Conservation (phyloP, 2,888 invertebrate species). For the Macropis europaea region DNA sequence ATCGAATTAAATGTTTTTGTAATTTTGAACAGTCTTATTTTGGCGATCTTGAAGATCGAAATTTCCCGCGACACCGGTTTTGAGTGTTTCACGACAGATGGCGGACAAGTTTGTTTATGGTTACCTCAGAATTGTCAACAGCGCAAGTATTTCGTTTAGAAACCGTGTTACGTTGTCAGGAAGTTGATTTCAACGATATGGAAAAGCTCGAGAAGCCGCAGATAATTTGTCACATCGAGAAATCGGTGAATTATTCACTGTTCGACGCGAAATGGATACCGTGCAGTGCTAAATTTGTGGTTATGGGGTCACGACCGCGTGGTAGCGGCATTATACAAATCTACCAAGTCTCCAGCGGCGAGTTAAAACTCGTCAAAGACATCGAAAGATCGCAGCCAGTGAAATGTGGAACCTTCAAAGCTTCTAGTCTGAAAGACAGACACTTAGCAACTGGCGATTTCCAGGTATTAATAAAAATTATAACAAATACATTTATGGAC, state of each 20-base stretch:
- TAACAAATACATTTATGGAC: neutral
- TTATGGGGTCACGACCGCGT: constrained; percentile 91
- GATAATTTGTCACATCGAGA: constrained; percentile 93
- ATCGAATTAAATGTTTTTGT: neutral
- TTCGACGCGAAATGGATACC: constrained; percentile 98
- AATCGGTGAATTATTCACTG: constrained; percentile 90
- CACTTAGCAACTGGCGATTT: constrained; percentile 96
- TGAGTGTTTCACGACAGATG: constrained; percentile 18
- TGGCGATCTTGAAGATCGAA: neutral
- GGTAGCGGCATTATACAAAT: constrained; percentile 93
- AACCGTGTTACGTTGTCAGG: neutral
- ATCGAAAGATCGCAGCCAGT: constrained; percentile 91
- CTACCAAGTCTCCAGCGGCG: constrained; percentile 88
- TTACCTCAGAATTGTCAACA: constrained; percentile 20
- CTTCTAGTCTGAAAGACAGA: constrained; percentile 89
- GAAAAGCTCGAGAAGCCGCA: constrained; percentile 90
- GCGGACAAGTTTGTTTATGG: constrained; percentile 60
- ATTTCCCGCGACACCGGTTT: neutral
- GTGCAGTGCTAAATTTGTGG: constrained; percentile 94
- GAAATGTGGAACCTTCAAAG: constrained; percentile 96
- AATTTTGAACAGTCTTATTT: neutral
- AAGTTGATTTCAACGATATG: constrained; percentile 68
- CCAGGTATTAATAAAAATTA: constrained; percentile 67
- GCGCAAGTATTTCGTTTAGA: neutral
- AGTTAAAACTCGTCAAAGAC: constrained; percentile 86